A percentile compares a stretch with the other conserved stretches of the same genome.
Conservation (phyloP, 2,113 vertebrate genomes). For the Chunga burmeisteri region DNA sequence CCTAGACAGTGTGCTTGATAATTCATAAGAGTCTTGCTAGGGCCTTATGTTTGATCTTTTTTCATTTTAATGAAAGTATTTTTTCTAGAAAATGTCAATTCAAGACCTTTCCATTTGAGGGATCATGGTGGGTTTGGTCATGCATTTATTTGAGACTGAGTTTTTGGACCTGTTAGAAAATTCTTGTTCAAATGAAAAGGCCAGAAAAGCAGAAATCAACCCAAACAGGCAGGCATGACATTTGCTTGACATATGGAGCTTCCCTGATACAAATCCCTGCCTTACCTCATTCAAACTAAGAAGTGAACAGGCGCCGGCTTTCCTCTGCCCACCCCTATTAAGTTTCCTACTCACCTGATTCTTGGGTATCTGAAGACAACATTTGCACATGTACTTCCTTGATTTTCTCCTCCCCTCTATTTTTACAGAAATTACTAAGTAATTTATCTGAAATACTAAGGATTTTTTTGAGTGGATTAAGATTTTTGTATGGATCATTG, state of each 20-base stretch:
- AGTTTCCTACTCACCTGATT: background rate
- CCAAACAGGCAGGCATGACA: background rate
- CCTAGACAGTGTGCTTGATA: background rate
- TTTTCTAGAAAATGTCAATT: constrained; percentile 21
- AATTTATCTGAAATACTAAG: background rate
- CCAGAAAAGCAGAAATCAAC: constrained; percentile 9
- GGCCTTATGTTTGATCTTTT: background rate
- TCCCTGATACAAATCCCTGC: background rate
- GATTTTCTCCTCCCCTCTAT: background rate
- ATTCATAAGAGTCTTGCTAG: background rate
- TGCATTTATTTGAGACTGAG: background rate
- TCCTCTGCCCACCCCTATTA: background rate
- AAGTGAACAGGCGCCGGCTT: background rate
- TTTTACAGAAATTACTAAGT: background rate
- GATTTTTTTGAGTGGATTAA: background rate
- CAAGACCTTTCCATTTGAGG: background rate
- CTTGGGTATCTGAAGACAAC: background rate
- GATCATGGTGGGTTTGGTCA: background rate
- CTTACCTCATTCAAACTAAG: constrained; percentile 10
- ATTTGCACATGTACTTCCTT: background rate
- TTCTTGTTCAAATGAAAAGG: background rate
- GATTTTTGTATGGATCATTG: background rate
- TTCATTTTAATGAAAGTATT: background rate
- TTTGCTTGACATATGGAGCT: constrained; percentile 31
- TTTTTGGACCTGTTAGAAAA: constrained; percentile 8